Percentiles rank a stretch among this genome's conserved stretches.
Conservation (phyloP, 2,797 vertebrate genomes). For the Enteromius thamalakanensis region DNA sequence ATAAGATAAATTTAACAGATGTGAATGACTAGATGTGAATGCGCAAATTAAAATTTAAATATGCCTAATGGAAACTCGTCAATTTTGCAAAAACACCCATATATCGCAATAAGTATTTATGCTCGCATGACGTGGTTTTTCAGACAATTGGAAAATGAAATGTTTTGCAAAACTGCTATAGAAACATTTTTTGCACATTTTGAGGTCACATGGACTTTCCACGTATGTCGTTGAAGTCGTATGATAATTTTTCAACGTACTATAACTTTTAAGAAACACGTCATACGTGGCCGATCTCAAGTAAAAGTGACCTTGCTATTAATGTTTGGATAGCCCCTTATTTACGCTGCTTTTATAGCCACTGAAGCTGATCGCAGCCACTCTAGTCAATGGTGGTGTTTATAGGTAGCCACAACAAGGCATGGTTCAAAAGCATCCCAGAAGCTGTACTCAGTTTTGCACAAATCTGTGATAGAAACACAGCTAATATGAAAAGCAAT, state of each 20-base stretch:
- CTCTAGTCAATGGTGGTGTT: too few species aligned
- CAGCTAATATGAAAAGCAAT: neutral
- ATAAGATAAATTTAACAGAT: neutral
- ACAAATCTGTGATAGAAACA: neutral
- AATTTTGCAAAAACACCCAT: neutral
- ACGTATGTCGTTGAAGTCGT: neutral
- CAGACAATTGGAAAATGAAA: neutral
- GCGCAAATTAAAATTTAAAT: neutral
- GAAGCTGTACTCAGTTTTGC: too few species aligned
- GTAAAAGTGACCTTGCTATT: too few species aligned
- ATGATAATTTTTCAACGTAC: too few species aligned
- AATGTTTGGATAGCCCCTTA: too few species aligned
- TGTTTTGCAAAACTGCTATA: neutral
- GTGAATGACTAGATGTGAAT: neutral
- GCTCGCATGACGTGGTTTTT: neutral
- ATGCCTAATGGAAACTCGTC: neutral
- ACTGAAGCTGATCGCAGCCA: too few species aligned
- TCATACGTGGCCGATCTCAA: too few species aligned
- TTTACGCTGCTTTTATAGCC: too few species aligned
- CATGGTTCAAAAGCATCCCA: too few species aligned
- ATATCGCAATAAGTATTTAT: neutral
- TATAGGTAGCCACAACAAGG: too few species aligned
- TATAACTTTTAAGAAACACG: too few species aligned
- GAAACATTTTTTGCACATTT: neutral
- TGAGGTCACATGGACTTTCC: neutral